Evolutionary conservation across 1,140 invertebrate species (phyloP), one percentile per base, ranked within the genome.

Genomic region (Trialeurodes vaporariorum): DNA sequence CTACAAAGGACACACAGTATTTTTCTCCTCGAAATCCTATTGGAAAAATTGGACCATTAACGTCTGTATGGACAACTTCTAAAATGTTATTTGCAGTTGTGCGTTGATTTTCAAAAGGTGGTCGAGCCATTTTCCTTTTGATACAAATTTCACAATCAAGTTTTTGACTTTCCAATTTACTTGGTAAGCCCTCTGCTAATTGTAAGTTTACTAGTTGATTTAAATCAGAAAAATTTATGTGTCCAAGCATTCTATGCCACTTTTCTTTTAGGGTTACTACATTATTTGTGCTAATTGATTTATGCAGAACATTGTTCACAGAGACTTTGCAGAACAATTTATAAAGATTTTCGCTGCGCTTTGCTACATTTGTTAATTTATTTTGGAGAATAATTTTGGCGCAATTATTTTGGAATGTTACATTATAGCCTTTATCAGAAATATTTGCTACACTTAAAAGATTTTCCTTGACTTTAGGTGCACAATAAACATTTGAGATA

Each of bases 1-100:
- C 75, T 58, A 71, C 75, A 26, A 74, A 68, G n/a, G 71, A 27
- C 0, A 76, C 27, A n/a, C 73, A 74, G 59, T 74, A 76, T 64
- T 69, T 71, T 23, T 69, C 60, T n/a, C 72, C 73, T 27, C 73
- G 72, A 21, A 76, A 25, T 1, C 75, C 69, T 13, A 23, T 27
- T 26, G 73, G 73, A 61, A 69, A 70, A 25, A 79, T 76, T 27
- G 73, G 74, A 34, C 74, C 75, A 73, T 73, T 77, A 0, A 77
- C 71, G 70, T 78, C 77, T 59, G 70, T 73, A 66, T 76, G 76
- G 64, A 79, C 70, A 61, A 76, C 49, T 67, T 77, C 73, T 63
- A 74, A 67, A 13, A 70, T 70, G 67, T 59, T 69, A 59, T 61
- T 70, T 66, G 69, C 66, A 67, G 70, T 71, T 21, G 25, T 68